These are phyloP conservation scores for Climacteris rufus DNA, from an alignment of 2,113 vertebrate genomes.

Conservation along the genomic window DNA sequence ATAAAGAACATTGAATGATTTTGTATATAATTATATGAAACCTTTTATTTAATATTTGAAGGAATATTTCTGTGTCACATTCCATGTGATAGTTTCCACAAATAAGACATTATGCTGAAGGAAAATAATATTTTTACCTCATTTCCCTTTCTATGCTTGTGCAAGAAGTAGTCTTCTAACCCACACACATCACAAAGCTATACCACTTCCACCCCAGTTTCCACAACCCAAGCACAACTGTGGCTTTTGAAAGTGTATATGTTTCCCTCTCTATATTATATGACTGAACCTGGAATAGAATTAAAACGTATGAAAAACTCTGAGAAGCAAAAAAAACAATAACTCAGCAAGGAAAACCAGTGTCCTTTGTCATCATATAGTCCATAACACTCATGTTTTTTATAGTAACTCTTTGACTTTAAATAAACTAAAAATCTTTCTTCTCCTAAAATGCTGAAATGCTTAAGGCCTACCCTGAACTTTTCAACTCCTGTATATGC, in stretches of 20 bases:
- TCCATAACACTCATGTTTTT: neutral
- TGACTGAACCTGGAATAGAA: neutral
- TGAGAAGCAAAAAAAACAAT: neutral
- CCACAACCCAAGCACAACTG: neutral
- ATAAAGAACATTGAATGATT: neutral
- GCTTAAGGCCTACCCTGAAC: constrained; percentile 36
- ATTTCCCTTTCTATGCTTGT: neutral
- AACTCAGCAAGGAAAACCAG: neutral
- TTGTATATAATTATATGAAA: neutral
- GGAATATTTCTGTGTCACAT: neutral
- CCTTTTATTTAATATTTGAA: neutral
- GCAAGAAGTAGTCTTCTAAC: neutral
- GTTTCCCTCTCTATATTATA: neutral
- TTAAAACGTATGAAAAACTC: neutral
- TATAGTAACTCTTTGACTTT: neutral
- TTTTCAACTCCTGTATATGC: constrained; percentile 35
- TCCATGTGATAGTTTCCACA: neutral
- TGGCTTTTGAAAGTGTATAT: neutral
- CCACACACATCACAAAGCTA: neutral
- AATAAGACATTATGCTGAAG: neutral
- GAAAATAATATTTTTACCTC: neutral
- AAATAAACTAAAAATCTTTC: neutral
- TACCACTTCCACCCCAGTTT: neutral
- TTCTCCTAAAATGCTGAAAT: neutral
- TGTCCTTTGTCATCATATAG: neutral